These are phyloP conservation scores for Darevskia mixta DNA, from an alignment of 2,797 vertebrate genomes.

Conservation along the genomic window DNA sequence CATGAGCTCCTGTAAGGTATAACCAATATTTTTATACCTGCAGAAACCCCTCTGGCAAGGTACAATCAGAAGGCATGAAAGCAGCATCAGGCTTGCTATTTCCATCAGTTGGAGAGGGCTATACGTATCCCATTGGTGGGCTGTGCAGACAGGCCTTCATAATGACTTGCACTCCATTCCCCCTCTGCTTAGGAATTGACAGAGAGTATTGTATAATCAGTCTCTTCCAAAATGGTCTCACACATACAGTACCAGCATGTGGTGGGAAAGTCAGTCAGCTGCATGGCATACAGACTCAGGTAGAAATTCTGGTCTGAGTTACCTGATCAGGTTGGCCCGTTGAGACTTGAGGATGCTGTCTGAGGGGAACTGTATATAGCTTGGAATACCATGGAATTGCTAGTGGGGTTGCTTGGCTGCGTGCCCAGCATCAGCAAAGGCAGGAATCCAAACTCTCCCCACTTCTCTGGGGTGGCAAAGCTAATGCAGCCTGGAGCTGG, in stretches of 20 bases:
- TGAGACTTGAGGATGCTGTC: neutral
- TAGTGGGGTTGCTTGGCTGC: neutral
- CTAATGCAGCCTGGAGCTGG: no score
- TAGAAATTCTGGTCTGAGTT: neutral
- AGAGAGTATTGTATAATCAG: neutral
- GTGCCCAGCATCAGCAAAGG: no score
- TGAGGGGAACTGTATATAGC: neutral
- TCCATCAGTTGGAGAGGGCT: constrained; percentile 61
- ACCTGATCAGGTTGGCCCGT: neutral
- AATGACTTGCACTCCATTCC: constrained; percentile 55
- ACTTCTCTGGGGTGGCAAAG: no score
- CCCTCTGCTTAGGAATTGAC: constrained; percentile 47
- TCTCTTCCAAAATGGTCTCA: neutral
- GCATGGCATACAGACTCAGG: neutral
- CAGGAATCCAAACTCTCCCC: no score
- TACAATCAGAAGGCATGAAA: constrained; percentile 68
- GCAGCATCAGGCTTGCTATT: constrained; percentile 61
- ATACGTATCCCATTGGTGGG: constrained; percentile 64
- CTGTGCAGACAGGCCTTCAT: constrained; percentile 57
- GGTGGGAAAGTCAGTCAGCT: neutral
- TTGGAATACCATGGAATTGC: neutral
- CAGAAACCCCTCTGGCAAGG: constrained; percentile 83
- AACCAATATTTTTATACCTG: constrained; percentile 78
- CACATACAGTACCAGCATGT: neutral
- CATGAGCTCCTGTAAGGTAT: constrained; percentile 76